phyloP scores from a whole-genome alignment of 2,888 invertebrate species.

The Ischnura elegans region DNA sequence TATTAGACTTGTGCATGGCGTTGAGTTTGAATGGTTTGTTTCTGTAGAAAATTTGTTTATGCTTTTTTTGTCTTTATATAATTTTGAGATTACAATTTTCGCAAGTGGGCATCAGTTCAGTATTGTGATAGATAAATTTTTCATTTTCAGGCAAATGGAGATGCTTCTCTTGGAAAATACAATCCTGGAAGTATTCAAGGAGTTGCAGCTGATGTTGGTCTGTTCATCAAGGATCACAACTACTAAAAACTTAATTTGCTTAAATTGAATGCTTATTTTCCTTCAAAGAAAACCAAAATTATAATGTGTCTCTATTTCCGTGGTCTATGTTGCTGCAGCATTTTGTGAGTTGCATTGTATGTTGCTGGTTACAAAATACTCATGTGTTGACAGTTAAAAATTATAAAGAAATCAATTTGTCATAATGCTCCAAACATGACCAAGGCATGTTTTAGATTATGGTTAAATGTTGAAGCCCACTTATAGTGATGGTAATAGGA shows the following conservation, averaged over 20 bases:
- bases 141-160: constrained; percentile 90
- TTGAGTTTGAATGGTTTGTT: constrained; percentile 66
- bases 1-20: constrained; percentile 82
- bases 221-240: constrained; percentile 97
- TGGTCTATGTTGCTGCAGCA: constrained; percentile 68
- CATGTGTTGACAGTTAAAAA: constrained; percentile 36
- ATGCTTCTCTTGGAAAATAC: constrained; percentile 95
- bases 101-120: not conserved
- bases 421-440: constrained; percentile 48
- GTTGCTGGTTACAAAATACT: constrained; percentile 39
- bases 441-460: constrained; percentile 52
- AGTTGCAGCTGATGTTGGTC: constrained; percentile 90
- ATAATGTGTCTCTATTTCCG: constrained; percentile 50
- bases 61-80: not conserved
- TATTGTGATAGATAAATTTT: constrained; percentile 68
- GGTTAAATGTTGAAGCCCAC: constrained; percentile 55
- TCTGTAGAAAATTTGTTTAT: constrained; percentile 44
- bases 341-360: constrained; percentile 58
- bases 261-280: constrained; percentile 60
- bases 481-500: constrained; percentile 63
- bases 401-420: constrained; percentile 26
- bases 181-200: constrained; percentile 91
- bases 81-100: constrained; percentile 9
- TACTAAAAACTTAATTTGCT: constrained; percentile 83
- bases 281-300: constrained; percentile 61